A percentile compares a stretch with the other conserved stretches of the same genome.
Evolutionary conservation across 2,797 vertebrate genomes (phyloP).

Genomic region (Oceanodroma leucorhoa): DNA sequence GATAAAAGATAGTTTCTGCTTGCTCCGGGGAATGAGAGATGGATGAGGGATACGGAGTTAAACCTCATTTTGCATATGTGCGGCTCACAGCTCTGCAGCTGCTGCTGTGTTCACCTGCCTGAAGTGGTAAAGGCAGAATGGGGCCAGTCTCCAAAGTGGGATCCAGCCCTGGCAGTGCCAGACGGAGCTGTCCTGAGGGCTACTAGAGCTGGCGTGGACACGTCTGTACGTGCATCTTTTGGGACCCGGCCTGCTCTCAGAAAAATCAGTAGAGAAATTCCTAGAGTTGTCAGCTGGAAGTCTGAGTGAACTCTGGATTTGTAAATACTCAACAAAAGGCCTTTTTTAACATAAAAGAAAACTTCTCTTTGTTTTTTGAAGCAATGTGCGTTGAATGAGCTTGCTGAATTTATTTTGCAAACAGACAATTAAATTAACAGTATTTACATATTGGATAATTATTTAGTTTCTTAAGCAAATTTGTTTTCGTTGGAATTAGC

Average conservation of each 20-base stretch:
- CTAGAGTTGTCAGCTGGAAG: neutral
- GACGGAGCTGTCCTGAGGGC: accelerated
- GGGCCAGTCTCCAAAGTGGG: neutral
- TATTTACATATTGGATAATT: neutral
- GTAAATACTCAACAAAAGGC: neutral
- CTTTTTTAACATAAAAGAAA: neutral
- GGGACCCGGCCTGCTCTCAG: neutral
- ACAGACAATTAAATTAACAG: neutral
- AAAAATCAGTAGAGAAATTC: neutral
- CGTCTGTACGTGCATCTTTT: accelerated
- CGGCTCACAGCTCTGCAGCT: neutral
- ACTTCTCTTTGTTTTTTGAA: neutral
- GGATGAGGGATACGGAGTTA: neutral
- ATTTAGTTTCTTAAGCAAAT: neutral
- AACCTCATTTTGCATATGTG: neutral
- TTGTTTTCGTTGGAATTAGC: neutral
- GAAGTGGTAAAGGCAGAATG: neutral
- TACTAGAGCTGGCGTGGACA: neutral
- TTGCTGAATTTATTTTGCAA: neutral
- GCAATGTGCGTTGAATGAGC: neutral
- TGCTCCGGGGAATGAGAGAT: neutral
- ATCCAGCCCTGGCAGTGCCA: accelerated
- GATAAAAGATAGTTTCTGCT: neutral
- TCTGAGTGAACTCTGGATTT: neutral
- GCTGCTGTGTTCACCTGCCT: neutral